A percentile compares a stretch with the other conserved stretches of the same genome.
Conservation (phyloP, 2,113 vertebrate species). For the Triplophysa rosa region DNA sequence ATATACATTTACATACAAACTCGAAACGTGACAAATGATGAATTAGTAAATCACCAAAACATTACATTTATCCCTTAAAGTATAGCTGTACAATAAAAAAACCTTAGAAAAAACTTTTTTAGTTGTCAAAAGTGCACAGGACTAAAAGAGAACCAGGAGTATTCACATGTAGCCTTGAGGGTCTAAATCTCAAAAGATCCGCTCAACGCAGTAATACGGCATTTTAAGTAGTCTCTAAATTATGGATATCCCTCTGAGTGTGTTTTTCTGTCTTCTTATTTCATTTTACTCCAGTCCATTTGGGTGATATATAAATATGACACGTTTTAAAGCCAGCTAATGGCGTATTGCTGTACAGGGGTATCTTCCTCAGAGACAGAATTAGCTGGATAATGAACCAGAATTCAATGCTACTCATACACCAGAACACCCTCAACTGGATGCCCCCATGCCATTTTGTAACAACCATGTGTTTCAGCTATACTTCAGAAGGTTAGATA, state of each 20-base stretch:
- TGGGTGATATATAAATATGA: constrained; percentile 48
- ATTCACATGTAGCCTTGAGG: background rate
- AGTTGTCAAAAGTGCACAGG: too few species aligned
- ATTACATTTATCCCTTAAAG: too few species aligned
- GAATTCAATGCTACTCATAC: constrained; percentile 13
- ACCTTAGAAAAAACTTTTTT: too few species aligned
- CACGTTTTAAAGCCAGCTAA: constrained; percentile 50
- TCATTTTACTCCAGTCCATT: constrained; percentile 39
- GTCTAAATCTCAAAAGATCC: background rate
- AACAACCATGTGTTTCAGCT: constrained; percentile 15
- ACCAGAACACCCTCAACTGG: constrained; percentile 20
- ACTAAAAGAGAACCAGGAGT: too few species aligned
- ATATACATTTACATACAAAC: too few species aligned
- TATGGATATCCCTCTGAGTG: constrained; percentile 46
- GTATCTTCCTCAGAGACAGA: constrained; percentile 32
- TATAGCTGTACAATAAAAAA: too few species aligned
- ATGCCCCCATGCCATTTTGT: background rate
- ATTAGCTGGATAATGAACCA: constrained; percentile 50
- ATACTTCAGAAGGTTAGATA: constrained; percentile 23
- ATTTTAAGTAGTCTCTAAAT: constrained; percentile 42
- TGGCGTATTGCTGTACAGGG: constrained; percentile 39
- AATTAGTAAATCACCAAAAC: too few species aligned
- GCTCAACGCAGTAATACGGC: background rate
- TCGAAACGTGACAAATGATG: too few species aligned
- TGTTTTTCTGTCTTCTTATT: constrained; percentile 50